Percentiles rank a stretch among this genome's conserved stretches.
phyloP scores from a whole-genome alignment of 2,113 vertebrate species.

The Thamnophis sirtalis region DNA sequence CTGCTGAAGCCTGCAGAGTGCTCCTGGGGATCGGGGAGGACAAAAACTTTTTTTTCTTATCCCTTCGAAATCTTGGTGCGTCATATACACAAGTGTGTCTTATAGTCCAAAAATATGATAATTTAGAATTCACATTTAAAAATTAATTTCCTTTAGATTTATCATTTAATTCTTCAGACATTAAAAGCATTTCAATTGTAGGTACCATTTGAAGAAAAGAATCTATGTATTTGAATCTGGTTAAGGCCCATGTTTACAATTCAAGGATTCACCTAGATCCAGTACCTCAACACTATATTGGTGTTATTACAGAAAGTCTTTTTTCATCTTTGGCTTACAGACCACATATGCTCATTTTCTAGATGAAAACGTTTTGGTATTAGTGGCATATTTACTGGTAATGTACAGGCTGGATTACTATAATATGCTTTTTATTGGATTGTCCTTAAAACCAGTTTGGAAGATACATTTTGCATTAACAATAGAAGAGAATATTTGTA shows the following conservation, averaged over 20 bases:
- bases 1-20: too few relatives aligned
- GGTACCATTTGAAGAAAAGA: background rate
- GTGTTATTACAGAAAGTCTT: background rate
- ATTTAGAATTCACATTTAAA: background rate
- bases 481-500: too few relatives aligned
- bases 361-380: background rate
- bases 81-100: too few relatives aligned
- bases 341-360: background rate
- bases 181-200: background rate
- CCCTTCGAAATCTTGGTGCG: too few relatives aligned
- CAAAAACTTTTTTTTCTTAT: too few relatives aligned
- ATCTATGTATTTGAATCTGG: background rate
- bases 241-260: background rate
- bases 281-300: background rate
- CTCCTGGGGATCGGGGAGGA: too few relatives aligned
- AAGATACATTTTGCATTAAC: background rate
- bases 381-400: background rate
- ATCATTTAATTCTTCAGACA: background rate
- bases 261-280: background rate
- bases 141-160: background rate
- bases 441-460: background rate
- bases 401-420: background rate
- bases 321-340: background rate
- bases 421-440: background rate
- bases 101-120: background rate